Evolutionary conservation across 2,797 vertebrate genomes (phyloP).

Genomic region (Pseudotriccus pelzelni): DNA sequence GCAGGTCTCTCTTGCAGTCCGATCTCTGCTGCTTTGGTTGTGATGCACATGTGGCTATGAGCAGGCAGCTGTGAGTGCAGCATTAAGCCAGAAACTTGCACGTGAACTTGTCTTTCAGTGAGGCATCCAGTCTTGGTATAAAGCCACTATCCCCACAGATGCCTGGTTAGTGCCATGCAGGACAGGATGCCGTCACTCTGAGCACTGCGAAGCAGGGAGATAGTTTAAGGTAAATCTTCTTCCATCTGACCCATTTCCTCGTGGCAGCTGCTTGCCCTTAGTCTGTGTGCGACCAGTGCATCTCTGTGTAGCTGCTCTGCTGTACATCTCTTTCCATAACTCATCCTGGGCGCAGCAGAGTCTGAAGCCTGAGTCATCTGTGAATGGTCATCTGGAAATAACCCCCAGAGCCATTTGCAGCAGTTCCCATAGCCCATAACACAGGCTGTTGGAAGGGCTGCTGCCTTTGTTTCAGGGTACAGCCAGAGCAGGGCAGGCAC

Average conservation of each 20-base stretch:
- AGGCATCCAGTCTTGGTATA: fast-evolving
- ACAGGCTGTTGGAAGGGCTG: not conserved
- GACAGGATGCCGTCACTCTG: fast-evolving
- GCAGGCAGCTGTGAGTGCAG: not conserved
- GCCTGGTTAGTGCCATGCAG: fast-evolving
- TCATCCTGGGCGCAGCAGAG: fast-evolving
- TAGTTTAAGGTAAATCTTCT: not conserved
- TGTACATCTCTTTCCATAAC: not conserved
- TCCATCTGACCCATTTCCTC: not conserved
- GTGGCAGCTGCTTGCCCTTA: not conserved
- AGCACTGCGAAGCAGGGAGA: not conserved
- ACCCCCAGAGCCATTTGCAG: not conserved
- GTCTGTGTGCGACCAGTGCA: not conserved
- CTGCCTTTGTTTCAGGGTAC: not conserved
- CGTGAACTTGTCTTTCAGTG: not conserved
- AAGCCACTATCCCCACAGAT: not conserved
- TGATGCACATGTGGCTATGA: not conserved
- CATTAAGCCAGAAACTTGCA: not conserved
- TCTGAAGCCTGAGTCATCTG: not conserved
- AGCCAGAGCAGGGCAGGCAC: not conserved
- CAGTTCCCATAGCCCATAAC: not conserved
- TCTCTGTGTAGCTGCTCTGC: not conserved
- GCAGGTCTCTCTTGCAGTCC: not conserved
- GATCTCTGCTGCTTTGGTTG: not conserved
- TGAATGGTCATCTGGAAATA: not conserved